Percentiles rank a stretch among this genome's conserved stretches.
Evolutionary conservation across 2,113 vertebrate species (phyloP).

Genomic region (Ammodytes dubius): DNA sequence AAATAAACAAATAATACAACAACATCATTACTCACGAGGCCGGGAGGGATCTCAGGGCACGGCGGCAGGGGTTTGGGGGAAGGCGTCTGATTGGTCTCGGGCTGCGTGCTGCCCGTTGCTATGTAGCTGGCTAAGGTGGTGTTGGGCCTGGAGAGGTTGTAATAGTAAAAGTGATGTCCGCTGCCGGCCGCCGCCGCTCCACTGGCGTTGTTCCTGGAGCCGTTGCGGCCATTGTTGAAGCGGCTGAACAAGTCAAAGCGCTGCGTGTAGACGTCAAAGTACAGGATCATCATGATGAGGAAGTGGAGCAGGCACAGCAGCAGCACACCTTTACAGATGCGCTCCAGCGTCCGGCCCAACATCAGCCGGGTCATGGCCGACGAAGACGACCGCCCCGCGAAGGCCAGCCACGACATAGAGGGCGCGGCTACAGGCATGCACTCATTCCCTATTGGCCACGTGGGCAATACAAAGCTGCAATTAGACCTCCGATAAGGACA

Average conservation of each 20-base stretch:
- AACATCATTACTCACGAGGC: conserved; percentile 87
- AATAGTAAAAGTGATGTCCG: conserved; percentile 85
- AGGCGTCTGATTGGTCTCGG: conserved; percentile 85
- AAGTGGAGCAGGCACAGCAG: conserved; percentile 98
- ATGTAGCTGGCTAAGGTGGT: conserved; percentile 86
- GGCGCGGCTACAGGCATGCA: conserved; percentile 55
- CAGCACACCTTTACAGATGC: conserved; percentile 98
- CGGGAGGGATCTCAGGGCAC: conserved; percentile 92
- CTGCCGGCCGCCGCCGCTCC: conserved; percentile 65
- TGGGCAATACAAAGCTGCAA: conserved; percentile 21
- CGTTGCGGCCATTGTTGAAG: conserved; percentile 92
- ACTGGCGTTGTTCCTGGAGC: conserved; percentile 85
- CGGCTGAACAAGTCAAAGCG: conserved; percentile 98
- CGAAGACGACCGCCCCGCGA: conserved; percentile 65
- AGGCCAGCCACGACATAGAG: conserved; percentile 77
- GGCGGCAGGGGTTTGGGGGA: conserved; percentile 90
- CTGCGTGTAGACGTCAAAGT: conserved; percentile 97
- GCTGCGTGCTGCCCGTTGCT: conserved; percentile 83
- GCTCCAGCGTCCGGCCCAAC: conserved; percentile 98
- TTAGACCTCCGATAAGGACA: conserved; percentile 45
- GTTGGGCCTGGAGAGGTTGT: conserved; percentile 91
- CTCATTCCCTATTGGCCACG: conserved; percentile 32
- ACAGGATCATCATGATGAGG: conserved; percentile 97
- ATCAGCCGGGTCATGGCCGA: conserved; percentile 99
- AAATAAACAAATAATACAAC: too few relatives aligned